A percentile compares a stretch with the other conserved stretches of the same genome.
Conservation (phyloP, 2,888 invertebrate genomes). For the Temnothorax ravouxi region DNA sequence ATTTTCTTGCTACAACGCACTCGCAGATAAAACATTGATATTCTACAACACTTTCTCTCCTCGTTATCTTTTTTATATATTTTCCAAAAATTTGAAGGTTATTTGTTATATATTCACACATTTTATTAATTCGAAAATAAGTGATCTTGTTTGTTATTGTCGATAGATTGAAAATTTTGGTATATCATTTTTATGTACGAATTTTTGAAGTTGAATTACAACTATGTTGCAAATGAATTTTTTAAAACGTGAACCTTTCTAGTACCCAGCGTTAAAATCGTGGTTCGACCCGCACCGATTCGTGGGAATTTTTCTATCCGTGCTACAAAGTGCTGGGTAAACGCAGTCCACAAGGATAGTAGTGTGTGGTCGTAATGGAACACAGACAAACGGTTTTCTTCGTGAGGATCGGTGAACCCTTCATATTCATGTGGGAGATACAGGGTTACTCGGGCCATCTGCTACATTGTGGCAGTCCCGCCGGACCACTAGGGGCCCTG, state of each 20-base stretch:
- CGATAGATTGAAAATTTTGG: neutral
- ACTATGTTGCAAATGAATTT: constrained; percentile 12
- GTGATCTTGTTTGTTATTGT: neutral
- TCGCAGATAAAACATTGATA: neutral
- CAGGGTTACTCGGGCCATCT: constrained; percentile 51
- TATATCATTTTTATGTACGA: neutral
- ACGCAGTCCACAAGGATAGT: constrained; percentile 2
- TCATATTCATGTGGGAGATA: constrained; percentile 33
- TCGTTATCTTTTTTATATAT: neutral
- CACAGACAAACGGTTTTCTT: constrained; percentile 44
- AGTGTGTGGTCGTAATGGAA: constrained; percentile 60
- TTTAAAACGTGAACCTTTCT: neutral
- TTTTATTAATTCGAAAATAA: neutral
- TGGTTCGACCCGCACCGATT: neutral
- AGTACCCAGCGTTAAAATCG: neutral
- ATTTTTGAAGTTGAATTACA: neutral
- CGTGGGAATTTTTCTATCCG: constrained; percentile 41
- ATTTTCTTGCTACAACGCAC: constrained; percentile 36
- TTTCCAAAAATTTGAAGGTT: neutral
- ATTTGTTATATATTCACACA: neutral
- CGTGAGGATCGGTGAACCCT: constrained; percentile 36
- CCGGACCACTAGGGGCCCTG: constrained; percentile 41
- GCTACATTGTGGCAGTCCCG: constrained; percentile 60
- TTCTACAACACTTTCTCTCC: neutral
- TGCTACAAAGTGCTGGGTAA: constrained; percentile 48